Percentiles rank a stretch among this genome's conserved stretches.
phyloP scores from a whole-genome alignment of 2,113 vertebrate species.

The Anthoscopus minutus region DNA sequence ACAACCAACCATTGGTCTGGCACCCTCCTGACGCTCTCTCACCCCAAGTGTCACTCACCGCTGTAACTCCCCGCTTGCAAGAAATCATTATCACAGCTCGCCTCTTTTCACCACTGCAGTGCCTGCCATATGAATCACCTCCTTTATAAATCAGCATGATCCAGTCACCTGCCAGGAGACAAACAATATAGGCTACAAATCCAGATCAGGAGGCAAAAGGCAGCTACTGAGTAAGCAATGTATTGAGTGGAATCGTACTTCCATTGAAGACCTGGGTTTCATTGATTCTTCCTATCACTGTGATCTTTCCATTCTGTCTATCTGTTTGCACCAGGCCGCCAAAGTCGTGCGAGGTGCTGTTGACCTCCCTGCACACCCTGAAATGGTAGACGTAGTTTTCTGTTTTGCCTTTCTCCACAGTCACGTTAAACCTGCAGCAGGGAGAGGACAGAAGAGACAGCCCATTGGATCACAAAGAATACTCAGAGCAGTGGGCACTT shows the following conservation, averaged over 20 bases:
- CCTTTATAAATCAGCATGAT: constrained; percentile 86
- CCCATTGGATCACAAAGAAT: neutral
- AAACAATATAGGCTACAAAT: neutral
- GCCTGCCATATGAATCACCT: constrained; percentile 76
- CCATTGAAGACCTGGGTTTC: constrained; percentile 79
- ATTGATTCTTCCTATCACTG: constrained; percentile 79
- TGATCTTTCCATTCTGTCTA: neutral
- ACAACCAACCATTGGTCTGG: neutral
- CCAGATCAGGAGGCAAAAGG: neutral
- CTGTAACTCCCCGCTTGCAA: constrained; percentile 71
- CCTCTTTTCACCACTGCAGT: constrained; percentile 78
- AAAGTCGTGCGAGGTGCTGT: constrained; percentile 41
- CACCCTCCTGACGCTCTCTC: neutral
- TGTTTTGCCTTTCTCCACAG: constrained; percentile 5
- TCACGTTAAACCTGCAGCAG: constrained; percentile 69
- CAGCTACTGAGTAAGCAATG: neutral
- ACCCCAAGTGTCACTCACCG: constrained; percentile 66
- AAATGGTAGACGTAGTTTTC: constrained; percentile 80
- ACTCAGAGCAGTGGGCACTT: neutral
- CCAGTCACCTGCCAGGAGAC: constrained; percentile 82
- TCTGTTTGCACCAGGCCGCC: constrained; percentile 79
- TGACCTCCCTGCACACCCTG: constrained; percentile 83
- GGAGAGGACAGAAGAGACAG: neutral
- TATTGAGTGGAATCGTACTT: constrained; percentile 72
- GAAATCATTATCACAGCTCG: constrained; percentile 89